These are phyloP conservation scores for Pseudomyrmex concolor DNA, from an alignment of 1,140 invertebrate genomes.

Conservation along the genomic window DNA sequence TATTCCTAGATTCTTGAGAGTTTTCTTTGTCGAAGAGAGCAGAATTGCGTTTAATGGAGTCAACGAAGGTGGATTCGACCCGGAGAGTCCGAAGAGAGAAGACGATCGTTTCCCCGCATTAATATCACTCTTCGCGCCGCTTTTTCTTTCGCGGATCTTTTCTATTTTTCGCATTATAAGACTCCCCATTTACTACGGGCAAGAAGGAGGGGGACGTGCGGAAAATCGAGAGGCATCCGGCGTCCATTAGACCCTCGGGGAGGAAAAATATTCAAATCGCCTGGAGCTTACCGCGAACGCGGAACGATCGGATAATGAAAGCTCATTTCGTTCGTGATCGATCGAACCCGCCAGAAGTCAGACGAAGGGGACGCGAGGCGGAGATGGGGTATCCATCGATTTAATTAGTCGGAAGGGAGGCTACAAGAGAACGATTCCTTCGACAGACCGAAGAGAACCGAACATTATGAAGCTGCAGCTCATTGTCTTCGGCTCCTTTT, in stretches of 20 bases:
- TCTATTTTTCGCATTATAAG: constrained; percentile 71
- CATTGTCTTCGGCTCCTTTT: constrained; percentile 62
- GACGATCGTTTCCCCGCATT: constrained; percentile 72
- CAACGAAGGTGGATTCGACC: constrained; percentile 27
- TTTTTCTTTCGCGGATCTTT: constrained; percentile 45
- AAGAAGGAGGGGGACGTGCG: constrained; percentile 39
- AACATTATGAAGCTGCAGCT: constrained; percentile 66
- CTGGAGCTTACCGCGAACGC: constrained; percentile 43
- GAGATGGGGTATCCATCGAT: constrained; percentile 49
- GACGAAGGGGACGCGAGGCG: not conserved
- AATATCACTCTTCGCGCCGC: constrained; percentile 66
- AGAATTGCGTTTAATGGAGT: constrained; percentile 70
- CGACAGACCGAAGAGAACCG: constrained; percentile 44
- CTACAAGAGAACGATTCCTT: constrained; percentile 45
- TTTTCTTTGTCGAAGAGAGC: constrained; percentile 33
- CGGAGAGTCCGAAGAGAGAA: constrained; percentile 51
- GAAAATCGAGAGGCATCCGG: constrained; percentile 60
- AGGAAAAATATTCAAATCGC: constrained; percentile 70
- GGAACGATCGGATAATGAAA: constrained; percentile 60
- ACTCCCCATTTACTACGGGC: constrained; percentile 62
- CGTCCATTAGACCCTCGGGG: constrained; percentile 65
- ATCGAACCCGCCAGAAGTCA: not conserved
- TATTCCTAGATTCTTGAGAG: constrained; percentile 35
- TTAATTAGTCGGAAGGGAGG: constrained; percentile 72
- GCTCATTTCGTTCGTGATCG: constrained; percentile 63